Conservation (phyloP, 30 jellyfish, hydroid and myxozoan genomes). For the Sanderia malayensis region DNA sequence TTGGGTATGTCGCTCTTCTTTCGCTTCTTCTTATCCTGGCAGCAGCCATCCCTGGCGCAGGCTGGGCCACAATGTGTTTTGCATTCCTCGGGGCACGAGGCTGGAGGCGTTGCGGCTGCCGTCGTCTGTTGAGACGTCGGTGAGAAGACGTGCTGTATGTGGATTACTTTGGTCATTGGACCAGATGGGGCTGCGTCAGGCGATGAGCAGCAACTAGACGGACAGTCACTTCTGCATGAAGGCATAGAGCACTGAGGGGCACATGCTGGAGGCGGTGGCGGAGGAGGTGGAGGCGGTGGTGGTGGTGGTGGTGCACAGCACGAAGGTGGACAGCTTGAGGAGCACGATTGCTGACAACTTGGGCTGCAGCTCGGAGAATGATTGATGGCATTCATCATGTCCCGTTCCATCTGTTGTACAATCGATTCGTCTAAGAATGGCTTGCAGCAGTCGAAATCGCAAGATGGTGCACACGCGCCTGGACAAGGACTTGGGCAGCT, state of each 20-base stretch:
- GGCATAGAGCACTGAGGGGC: slow-evolving; percentile 21
- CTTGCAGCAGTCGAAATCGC: slow-evolving; percentile 95
- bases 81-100: slow-evolving; percentile 91
- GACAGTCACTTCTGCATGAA: slow-evolving; percentile 24
- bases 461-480: slow-evolving; percentile 90
- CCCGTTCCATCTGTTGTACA: slow-evolving; percentile 89
- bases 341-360: slow-evolving; percentile 55
- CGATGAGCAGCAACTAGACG: slow-evolving; percentile 49
- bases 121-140: slow-evolving; percentile 76
- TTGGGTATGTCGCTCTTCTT: slow-evolving; percentile 48
- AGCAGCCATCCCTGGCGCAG: slow-evolving; percentile 97
- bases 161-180: slow-evolving; percentile 80
- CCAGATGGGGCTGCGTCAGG: slow-evolving; percentile 78
- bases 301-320: slow-evolving; percentile 63
- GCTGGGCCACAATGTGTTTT: slow-evolving; percentile 96
- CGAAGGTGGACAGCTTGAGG: slow-evolving; percentile 59
- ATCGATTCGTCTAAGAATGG: slow-evolving; percentile 87
- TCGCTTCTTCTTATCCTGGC: slow-evolving; percentile 67
- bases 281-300: slow-evolving; percentile 81
- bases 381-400: slow-evolving; percentile 60
- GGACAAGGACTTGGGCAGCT: slow-evolving; percentile 97
- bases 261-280: slow-evolving; percentile 58
- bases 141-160: slow-evolving; percentile 71
- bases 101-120: slow-evolving; percentile 70
- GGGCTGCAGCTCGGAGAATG: slow-evolving; percentile 79